Evolutionary conservation across 2,113 vertebrate genomes (phyloP).

Genomic region (Progne subis): DNA sequence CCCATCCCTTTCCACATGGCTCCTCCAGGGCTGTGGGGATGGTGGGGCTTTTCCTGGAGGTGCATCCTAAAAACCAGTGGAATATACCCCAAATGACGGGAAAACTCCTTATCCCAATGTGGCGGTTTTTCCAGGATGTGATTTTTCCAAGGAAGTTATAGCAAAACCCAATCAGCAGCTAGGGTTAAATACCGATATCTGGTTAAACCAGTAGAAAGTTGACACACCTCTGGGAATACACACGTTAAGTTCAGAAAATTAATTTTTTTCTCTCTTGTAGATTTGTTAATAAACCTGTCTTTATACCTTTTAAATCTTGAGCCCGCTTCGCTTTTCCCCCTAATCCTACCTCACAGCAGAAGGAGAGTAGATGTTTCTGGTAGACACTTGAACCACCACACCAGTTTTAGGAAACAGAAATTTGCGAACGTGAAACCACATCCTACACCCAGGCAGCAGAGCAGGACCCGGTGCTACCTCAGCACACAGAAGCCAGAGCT

Average conservation of each 20-base stretch:
- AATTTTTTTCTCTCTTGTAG: not conserved
- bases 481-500: not conserved
- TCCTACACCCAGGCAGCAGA: not conserved
- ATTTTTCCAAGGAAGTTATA: not conserved
- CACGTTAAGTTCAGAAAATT: not conserved
- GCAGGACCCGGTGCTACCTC: accelerated
- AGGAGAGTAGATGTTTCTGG: no score
- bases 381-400: not conserved
- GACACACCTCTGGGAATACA: not conserved
- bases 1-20: not conserved
- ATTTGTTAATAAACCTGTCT: not conserved
- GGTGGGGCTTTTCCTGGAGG: not conserved
- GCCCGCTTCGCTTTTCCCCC: not conserved
- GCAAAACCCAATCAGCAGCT: not conserved
- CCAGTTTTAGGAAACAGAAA: not conserved
- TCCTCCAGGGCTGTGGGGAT: accelerated
- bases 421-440: not conserved
- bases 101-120: not conserved
- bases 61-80: not conserved
- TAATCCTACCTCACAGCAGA: no score
- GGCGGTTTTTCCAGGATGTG: not conserved
- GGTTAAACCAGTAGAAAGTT: not conserved
- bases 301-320: not conserved
- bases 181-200: not conserved
- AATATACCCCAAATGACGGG: not conserved